Percentiles rank a stretch among this genome's conserved stretches.
These are phyloP conservation scores for Melopsittacus undulatus DNA, from an alignment of 2,797 vertebrate species.

Conservation along the genomic window DNA sequence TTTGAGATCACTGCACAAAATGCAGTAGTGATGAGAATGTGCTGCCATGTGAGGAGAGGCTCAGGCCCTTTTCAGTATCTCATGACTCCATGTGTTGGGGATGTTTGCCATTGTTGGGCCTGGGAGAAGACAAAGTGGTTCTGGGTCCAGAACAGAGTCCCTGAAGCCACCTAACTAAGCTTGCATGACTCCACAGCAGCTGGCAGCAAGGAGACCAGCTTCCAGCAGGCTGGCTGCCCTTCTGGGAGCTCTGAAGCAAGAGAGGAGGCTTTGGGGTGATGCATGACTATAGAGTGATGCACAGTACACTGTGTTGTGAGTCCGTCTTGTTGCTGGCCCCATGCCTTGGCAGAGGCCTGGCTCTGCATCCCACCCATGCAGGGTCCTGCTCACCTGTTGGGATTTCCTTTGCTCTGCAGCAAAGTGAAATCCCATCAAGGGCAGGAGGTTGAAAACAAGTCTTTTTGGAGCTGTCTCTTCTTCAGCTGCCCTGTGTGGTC, in stretches of 20 bases:
- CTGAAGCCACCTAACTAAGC: background rate
- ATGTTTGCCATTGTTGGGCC: background rate
- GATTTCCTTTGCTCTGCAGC: background rate
- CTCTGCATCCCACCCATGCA: background rate
- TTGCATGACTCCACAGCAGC: background rate
- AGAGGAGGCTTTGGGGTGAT: background rate
- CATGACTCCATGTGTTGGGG: rapidly evolving
- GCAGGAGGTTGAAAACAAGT: background rate
- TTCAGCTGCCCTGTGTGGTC: background rate
- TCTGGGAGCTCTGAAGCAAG: background rate
- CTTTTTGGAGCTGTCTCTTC: background rate
- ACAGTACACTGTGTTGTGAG: background rate
- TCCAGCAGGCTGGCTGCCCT: background rate
- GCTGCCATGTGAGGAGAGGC: background rate
- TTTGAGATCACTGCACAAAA: background rate
- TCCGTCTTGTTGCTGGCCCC: rapidly evolving
- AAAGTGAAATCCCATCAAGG: background rate
- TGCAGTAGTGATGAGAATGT: background rate
- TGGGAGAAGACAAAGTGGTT: background rate
- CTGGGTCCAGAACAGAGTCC: background rate
- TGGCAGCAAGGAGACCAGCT: background rate
- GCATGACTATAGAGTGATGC: background rate
- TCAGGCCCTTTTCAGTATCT: background rate
- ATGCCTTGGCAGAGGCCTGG: background rate
- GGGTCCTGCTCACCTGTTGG: background rate